Percentiles rank a stretch among this genome's conserved stretches.
phyloP scores from a whole-genome alignment of 2,797 vertebrate genomes.

The Sylvilagus floridanus region DNA sequence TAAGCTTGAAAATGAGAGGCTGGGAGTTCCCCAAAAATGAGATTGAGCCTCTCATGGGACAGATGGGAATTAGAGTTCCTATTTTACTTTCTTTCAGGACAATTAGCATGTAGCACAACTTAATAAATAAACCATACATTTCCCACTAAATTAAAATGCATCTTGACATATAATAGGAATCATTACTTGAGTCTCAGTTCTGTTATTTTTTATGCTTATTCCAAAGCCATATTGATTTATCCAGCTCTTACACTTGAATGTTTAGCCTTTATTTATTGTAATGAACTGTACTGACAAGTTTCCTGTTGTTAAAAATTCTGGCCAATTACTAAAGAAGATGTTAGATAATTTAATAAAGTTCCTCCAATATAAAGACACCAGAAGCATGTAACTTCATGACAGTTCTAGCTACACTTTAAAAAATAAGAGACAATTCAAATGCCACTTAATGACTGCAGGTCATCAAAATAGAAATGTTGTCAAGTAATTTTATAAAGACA shows the following conservation, averaged over 20 bases:
- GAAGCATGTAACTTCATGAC: background rate
- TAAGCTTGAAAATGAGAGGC: background rate
- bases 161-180: background rate
- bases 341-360: background rate
- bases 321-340: background rate
- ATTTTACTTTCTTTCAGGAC: background rate
- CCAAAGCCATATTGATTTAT: slow-evolving; percentile 3
- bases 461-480: background rate
- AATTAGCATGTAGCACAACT: background rate
- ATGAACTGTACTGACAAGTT: background rate
- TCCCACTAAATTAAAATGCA: background rate
- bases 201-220: background rate
- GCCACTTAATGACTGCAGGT: background rate
- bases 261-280: slow-evolving; percentile 2
- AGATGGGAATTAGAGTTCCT: background rate
- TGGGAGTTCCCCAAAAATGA: background rate
- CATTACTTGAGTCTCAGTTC: slow-evolving; percentile 14
- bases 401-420: background rate
- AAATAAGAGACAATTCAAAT: background rate
- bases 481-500: background rate
- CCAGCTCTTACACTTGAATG: background rate
- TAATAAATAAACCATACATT: background rate
- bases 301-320: background rate
- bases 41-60: background rate
- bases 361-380: background rate